Evolutionary conservation across 2,888 invertebrate genomes (phyloP), one percentile per base, ranked within the genome.

Genomic region (Nysson spinosus): DNA sequence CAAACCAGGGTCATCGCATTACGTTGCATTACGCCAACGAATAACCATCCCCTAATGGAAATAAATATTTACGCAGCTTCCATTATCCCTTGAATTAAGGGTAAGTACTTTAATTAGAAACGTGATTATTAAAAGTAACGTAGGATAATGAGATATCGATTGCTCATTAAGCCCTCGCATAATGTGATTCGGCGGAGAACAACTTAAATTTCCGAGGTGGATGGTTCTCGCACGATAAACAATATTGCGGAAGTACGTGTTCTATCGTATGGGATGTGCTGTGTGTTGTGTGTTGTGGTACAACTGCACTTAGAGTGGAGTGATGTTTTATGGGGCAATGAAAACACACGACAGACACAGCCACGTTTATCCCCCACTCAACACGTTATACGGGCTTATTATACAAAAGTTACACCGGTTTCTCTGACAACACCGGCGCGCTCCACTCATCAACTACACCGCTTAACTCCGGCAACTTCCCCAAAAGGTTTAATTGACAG

Each of bases 301-400:
- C 55, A 43, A 40, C 55, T 28, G 55, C 57, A 30, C 57, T 57
- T 43, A 35, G 44, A 32, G 35, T 56, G 46, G 54, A 20, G 57
- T 7, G 47, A 55, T 56, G 73, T 62, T 72, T 73, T 69, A 72
- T 47, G 64, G 32, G 54, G 40, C 60, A 57, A 72, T 65, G 69
- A 62, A 58, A 72, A 54, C 39, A 17, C 24, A 35, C 68, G 32
- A 47, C 28, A 16, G 32, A 46, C 47, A 5, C 60, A 42, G 37
- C 24, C 55, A 26, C 40, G 14, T 17, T 51, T 28, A 26, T 37
- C 44, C 51, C 16, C 32, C n/a, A n/a, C n/a, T n/a, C n/a, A n/a
- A 39, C 7, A 44, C 37, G 44, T 68, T 56, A 51, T 40, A 58
- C 54, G 35, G 4, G 43, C 69, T 61, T 51, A 64, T 72, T 69